Evolutionary conservation across 2,888 invertebrate genomes (phyloP).

Genomic region (Drosophila tripunctata): DNA sequence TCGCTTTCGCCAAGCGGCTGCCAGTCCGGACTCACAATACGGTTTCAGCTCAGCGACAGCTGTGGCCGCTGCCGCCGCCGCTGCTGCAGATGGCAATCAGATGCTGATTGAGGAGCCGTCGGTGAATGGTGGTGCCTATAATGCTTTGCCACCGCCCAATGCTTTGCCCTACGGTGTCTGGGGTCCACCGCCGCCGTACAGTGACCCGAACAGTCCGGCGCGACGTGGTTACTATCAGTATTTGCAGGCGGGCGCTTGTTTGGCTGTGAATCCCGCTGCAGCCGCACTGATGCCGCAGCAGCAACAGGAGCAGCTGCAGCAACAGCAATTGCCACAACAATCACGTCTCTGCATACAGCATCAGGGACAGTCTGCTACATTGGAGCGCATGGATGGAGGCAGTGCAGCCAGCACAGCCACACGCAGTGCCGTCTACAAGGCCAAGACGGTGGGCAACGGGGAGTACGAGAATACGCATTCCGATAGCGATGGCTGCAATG

Average conservation of each 20-base stretch:
- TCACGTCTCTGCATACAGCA: constrained; percentile 39
- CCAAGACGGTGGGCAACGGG: constrained; percentile 48
- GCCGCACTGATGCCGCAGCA: constrained; percentile 43
- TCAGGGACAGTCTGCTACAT: constrained; percentile 53
- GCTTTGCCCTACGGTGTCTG: constrained; percentile 88
- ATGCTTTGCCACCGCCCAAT: constrained; percentile 85
- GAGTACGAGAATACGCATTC: constrained; percentile 86
- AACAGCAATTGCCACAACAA: constrained; percentile 54
- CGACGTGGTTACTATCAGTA: constrained; percentile 85
- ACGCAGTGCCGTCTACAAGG: constrained; percentile 59
- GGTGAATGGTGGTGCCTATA: constrained; percentile 54
- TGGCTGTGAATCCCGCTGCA: constrained; percentile 53
- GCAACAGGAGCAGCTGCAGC: constrained; percentile 44
- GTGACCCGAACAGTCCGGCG: constrained; percentile 90
- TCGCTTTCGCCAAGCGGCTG: constrained; percentile 87
- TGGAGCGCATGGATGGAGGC: constrained; percentile 63
- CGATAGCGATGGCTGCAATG: constrained; percentile 83
- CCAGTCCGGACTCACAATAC: constrained; percentile 92
- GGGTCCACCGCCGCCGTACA: constrained; percentile 96
- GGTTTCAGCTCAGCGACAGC: constrained; percentile 87
- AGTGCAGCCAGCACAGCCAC: constrained; percentile 27
- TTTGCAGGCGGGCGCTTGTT: constrained; percentile 68
- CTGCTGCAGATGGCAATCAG: constrained; percentile 65
- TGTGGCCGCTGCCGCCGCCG: constrained; percentile 50
- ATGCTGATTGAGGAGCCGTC: constrained; percentile 74